Conservation (phyloP, 2,797 vertebrate genomes). For the Thripadectes ignobilis region DNA sequence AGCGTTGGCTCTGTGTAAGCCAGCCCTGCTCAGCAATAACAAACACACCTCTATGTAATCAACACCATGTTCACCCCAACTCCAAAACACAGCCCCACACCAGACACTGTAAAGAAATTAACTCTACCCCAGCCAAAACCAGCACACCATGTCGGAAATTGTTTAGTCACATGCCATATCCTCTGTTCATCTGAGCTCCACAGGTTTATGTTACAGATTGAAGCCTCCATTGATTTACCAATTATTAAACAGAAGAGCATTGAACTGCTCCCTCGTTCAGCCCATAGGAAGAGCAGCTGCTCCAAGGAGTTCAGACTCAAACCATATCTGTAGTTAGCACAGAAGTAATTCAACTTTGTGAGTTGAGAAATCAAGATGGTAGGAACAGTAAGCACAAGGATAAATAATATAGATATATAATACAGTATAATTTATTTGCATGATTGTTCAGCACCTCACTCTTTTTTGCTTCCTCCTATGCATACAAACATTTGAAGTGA, state of each 20-base stretch:
- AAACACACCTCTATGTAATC: background rate
- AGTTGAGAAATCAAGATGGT: background rate
- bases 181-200: background rate
- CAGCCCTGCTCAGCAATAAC: background rate
- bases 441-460: background rate
- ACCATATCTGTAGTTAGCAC: background rate
- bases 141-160: background rate
- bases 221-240: background rate
- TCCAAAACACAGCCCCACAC: background rate
- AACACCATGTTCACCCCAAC: background rate
- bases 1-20: background rate
- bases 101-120: background rate
- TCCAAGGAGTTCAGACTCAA: background rate
- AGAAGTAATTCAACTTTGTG: background rate
- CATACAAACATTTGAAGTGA: background rate
- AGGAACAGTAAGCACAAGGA: background rate
- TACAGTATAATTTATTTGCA: background rate
- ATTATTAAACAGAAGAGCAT: background rate
- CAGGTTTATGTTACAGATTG: background rate
- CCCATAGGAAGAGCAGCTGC: background rate
- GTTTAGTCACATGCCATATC: background rate
- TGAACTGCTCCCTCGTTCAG: background rate
- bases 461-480: background rate
- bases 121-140: background rate
- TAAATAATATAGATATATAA: background rate